Conservation (phyloP, 2,888 invertebrate genomes). For the Tetrapedia diversipes region DNA sequence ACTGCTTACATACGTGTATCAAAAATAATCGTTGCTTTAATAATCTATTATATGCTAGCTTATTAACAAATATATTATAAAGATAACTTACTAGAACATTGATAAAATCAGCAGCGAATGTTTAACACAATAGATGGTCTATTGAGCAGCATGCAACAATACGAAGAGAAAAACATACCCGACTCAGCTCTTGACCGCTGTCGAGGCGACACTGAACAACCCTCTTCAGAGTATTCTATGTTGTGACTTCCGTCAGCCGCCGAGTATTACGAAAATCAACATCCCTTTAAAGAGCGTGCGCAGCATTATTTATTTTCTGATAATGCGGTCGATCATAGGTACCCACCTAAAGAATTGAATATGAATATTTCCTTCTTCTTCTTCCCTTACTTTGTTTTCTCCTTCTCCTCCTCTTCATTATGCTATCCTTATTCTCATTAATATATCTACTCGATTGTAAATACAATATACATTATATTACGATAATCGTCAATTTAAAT, state of each 20-base stretch:
- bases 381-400: no score
- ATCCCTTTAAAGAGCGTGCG: slow-evolving; percentile 58
- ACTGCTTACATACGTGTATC: not conserved
- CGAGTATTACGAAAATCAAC: slow-evolving; percentile 56
- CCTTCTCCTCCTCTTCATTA: no score
- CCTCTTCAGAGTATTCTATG: slow-evolving; percentile 24
- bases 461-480: no score
- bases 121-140: not conserved
- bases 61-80: slow-evolving; percentile 2
- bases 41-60: not conserved
- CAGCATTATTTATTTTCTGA: slow-evolving; percentile 51
- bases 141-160: slow-evolving; percentile 25
- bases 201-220: slow-evolving; percentile 69
- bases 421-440: no score
- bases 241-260: slow-evolving; percentile 45
- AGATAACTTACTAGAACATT: slow-evolving; percentile 26
- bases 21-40: not conserved
- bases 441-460: no score
- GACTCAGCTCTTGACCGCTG: slow-evolving; percentile 55
- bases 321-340: slow-evolving; percentile 53
- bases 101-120: not conserved
- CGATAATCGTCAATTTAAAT: no score
- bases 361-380: no score
- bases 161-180: not conserved
- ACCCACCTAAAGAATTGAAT: no score